A percentile compares a stretch with the other conserved stretches of the same genome.
phyloP scores from a whole-genome alignment of 2,888 invertebrate genomes.

The Synergus umbraculus region DNA sequence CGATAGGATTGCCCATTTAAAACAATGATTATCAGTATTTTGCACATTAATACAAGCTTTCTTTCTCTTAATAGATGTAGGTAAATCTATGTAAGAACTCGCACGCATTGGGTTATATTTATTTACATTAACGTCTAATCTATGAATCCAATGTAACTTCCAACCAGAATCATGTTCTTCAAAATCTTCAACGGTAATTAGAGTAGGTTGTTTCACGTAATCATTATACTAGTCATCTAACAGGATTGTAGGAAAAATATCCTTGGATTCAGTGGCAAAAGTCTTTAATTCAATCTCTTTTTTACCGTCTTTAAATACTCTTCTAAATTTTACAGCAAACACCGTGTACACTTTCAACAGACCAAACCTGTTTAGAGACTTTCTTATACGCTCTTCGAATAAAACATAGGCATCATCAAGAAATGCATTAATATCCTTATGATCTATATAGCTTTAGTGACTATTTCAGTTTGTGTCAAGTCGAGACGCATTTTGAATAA shows the following conservation, averaged over 20 bases:
- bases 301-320: too few relatives aligned
- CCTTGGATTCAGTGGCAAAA: background rate
- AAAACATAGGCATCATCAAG: too few relatives aligned
- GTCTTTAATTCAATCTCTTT: too few relatives aligned
- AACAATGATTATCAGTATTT: slow-evolving; percentile 40
- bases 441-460: too few relatives aligned
- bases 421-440: too few relatives aligned
- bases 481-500: too few relatives aligned
- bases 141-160: slow-evolving; percentile 45
- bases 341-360: background rate
- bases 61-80: slow-evolving; percentile 24
- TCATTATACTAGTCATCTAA: too few relatives aligned
- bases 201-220: too few relatives aligned
- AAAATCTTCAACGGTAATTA: too few relatives aligned
- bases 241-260: too few relatives aligned
- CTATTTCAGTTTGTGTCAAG: too few relatives aligned
- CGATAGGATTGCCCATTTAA: slow-evolving; percentile 42
- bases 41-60: slow-evolving; percentile 39
- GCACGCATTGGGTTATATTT: slow-evolving; percentile 47
- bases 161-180: slow-evolving; percentile 44
- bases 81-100: slow-evolving; percentile 44
- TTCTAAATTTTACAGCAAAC: background rate
- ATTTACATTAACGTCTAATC: slow-evolving; percentile 48
- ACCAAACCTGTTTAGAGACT: background rate
- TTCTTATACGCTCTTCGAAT: too few relatives aligned